phyloP scores from a whole-genome alignment of 2,888 invertebrate species.

The Archaeoteleia sp. region DNA sequence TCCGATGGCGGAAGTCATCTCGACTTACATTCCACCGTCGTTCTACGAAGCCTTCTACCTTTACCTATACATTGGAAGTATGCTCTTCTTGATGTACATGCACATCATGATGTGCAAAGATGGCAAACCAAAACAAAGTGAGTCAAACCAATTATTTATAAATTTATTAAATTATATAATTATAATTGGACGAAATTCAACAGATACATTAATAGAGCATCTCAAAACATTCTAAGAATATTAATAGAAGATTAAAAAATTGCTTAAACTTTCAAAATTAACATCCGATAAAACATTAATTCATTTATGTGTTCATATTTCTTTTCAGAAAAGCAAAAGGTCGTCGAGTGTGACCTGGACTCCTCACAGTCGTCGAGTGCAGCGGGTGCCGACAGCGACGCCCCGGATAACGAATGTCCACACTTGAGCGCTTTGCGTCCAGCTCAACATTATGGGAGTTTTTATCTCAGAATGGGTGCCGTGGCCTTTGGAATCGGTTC shows the following conservation, averaged over 20 bases:
- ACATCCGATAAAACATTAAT: no score
- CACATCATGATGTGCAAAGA: conserved; percentile 84
- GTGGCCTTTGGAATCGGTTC: conserved; percentile 97
- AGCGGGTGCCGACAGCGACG: conserved; percentile 71
- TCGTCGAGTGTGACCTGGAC: conserved; percentile 72
- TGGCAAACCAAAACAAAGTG: conserved; percentile 77
- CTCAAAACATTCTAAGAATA: no score
- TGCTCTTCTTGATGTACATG: conserved; percentile 89
- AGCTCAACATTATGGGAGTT: conserved; percentile 90
- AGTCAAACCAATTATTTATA: no score
- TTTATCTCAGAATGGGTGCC: conserved; percentile 94
- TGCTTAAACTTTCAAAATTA: no score
- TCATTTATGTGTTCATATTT: no score
- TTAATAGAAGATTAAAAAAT: no score
- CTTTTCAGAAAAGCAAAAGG: conserved; percentile 66
- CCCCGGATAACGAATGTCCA: conserved; percentile 63
- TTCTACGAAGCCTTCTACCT: conserved; percentile 95
- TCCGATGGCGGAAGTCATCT: conserved; percentile 97
- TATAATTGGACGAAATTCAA: no score
- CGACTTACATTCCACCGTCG: conserved; percentile 93
- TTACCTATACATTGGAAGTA: conserved; percentile 90
- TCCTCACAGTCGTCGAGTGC: conserved; percentile 72
- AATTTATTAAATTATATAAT: no score
- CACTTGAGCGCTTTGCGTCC: conserved; percentile 76
- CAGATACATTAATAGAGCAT: no score